These are phyloP conservation scores for Forbesichthys agassizii DNA, from an alignment of 2,113 vertebrate genomes.

Conservation along the genomic window DNA sequence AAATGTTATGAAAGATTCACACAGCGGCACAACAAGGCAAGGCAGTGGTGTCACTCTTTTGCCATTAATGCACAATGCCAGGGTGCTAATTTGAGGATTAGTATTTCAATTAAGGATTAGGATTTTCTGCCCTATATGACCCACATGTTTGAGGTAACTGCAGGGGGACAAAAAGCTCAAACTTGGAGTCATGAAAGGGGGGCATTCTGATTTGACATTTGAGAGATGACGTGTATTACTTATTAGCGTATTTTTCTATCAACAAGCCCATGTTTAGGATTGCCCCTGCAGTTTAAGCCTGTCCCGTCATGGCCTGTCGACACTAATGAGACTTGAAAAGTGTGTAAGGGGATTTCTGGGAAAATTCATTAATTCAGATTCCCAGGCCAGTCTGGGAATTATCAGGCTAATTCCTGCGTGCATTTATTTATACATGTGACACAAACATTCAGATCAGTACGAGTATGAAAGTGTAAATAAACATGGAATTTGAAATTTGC, in stretches of 20 bases:
- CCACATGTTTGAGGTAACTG: slow-evolving; percentile 7
- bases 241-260: neutral
- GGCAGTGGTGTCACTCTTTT: neutral
- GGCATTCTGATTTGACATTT: neutral
- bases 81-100: too few species aligned
- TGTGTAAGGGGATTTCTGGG: slow-evolving; percentile 43
- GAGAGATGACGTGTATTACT: neutral
- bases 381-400: slow-evolving; percentile 25
- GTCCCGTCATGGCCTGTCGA: slow-evolving; percentile 15
- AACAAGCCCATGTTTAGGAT: neutral
- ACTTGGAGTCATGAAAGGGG: neutral
- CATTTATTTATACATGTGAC: slow-evolving; percentile 14
- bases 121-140: slow-evolving; percentile 12
- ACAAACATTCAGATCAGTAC: slow-evolving; percentile 4
- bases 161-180: slow-evolving; percentile 7
- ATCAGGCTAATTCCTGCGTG: slow-evolving; percentile 40
- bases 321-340: slow-evolving; percentile 43
- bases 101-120: too few species aligned
- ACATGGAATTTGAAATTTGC: slow-evolving; percentile 4
- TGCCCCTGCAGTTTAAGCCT: slow-evolving; percentile 33
- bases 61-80: neutral
- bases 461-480: neutral
- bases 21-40: neutral
- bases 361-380: slow-evolving; percentile 33
- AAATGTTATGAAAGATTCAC: neutral